Evolutionary conservation across 2,888 invertebrate species (phyloP), one percentile per base, ranked within the genome.

Genomic region (Gastrophysa polygoni): DNA sequence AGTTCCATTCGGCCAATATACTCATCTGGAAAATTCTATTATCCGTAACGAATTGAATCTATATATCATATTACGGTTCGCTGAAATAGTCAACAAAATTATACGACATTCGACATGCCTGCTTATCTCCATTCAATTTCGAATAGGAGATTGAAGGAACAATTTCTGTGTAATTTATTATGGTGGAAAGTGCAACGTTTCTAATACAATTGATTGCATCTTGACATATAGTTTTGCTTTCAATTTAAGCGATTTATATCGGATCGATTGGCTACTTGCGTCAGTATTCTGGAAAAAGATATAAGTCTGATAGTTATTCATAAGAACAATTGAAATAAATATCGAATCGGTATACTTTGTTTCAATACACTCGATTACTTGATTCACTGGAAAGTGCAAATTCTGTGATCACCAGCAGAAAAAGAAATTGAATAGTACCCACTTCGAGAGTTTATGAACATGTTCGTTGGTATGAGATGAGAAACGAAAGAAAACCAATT

Each of bases 1-100:
- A 14, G 16, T 52, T 54, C 54, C 54, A 52, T 52, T 14, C 34
- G 52, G 38, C 52, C 20, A 52, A 52, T 52, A 54, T 28, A 73
- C 75, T 78, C 78, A 78, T 78, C 79, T 73, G 70, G 70, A 73
- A 75, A 77, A 79, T 80, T 80, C 79, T 80, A 80, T 80, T 79
- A 79, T 75, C 76, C 75, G 75, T 73, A 74, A 79, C 78, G 80
- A 80, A 81, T 81, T 79, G 81, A 80, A 78, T 79, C 78, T 77
- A 80, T 81, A 79, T 78, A 79, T 81, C 81, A 80, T 79, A 73
- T 75, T 74, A 61, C 62, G 60, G 57, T 51, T 60, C 52, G 59
- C 61, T 59, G 59, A 66, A 60, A 61, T 57, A 64, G 66, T 66
- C 64, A 67, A 71, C 71, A 72, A 67, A 73, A 72, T 75, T 74